Evolutionary conservation across 53 echinoderm and acorn worm genomes (phyloP).

Genomic region (Crossaster papposus): DNA sequence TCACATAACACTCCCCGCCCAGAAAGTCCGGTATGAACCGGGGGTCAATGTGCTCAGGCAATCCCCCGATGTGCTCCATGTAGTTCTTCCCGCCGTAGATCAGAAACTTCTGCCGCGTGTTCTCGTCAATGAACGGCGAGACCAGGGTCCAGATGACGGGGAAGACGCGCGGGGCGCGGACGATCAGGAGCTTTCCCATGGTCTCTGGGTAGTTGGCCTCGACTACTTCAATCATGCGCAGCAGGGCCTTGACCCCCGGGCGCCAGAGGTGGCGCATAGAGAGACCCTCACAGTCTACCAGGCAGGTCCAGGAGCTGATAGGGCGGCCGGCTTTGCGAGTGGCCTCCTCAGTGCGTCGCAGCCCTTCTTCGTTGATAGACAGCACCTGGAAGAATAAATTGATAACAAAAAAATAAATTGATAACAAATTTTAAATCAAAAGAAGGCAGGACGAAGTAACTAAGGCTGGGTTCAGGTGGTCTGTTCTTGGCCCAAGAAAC

Average conservation of each 20-base stretch:
- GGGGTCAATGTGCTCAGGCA: conserved; percentile 83
- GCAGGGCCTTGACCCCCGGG: conserved; percentile 93
- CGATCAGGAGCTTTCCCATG: conserved; percentile 96
- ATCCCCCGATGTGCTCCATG: conserved; percentile 86
- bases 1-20: conserved; percentile 91
- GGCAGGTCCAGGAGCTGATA: conserved; percentile 96
- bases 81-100: conserved; percentile 98
- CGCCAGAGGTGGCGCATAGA: conserved; percentile 99
- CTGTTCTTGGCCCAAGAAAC: too few relatives aligned
- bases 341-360: conserved; percentile 94
- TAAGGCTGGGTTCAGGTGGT: too few relatives aligned
- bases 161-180: conserved; percentile 94
- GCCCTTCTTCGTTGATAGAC: conserved; percentile 94
- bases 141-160: conserved; percentile 99
- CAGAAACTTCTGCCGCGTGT: conserved; percentile 96
- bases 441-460: too few relatives aligned
- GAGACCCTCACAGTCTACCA: conserved; percentile 96
- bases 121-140: conserved; percentile 98
- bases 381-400: conserved; percentile 66
- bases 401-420: too few relatives aligned
- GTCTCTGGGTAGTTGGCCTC: conserved; percentile 99
- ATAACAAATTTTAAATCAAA: too few relatives aligned
- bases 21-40: conserved; percentile 92
- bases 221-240: conserved; percentile 97
- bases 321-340: conserved; percentile 88